Conservation (phyloP, 2,797 vertebrate species). For the Poeciliopsis infans region DNA sequence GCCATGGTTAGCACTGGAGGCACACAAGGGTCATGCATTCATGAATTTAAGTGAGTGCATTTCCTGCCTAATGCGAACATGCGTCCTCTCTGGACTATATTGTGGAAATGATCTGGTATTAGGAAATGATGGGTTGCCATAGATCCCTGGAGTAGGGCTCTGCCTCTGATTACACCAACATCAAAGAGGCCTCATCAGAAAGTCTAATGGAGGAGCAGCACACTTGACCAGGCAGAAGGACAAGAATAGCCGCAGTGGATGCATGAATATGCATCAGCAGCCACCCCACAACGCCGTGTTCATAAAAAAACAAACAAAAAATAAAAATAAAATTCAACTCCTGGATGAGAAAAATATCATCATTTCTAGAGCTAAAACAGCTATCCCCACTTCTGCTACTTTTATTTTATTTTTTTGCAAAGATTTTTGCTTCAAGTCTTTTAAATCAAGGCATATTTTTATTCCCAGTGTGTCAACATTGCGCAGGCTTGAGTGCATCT, state of each 20-base stretch:
- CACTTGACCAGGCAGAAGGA: slow-evolving; percentile 69
- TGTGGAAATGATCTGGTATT: slow-evolving; percentile 41
- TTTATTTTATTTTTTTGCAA: neutral
- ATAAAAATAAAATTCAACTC: slow-evolving; percentile 14
- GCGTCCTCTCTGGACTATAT: slow-evolving; percentile 18
- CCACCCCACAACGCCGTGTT: slow-evolving; percentile 13
- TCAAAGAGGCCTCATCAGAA: slow-evolving; percentile 78
- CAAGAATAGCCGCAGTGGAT: slow-evolving; percentile 46
- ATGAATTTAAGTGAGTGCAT: slow-evolving; percentile 42
- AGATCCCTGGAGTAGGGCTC: slow-evolving; percentile 51
- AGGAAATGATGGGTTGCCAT: slow-evolving; percentile 63
- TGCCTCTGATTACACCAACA: slow-evolving; percentile 67
- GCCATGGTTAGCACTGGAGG: slow-evolving; percentile 16
- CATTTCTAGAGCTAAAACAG: neutral
- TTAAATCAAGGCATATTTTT: neutral
- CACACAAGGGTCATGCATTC: slow-evolving; percentile 22
- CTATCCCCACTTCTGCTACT: neutral
- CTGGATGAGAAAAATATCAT: neutral
- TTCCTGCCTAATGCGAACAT: slow-evolving; percentile 25
- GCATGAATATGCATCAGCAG: slow-evolving; percentile 57
- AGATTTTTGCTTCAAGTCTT: neutral
- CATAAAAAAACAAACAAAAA: neutral
- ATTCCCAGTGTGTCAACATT: neutral
- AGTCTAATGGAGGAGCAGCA: slow-evolving; percentile 73
- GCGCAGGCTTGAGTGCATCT: neutral